Percentiles rank a stretch among this genome's conserved stretches.
These are phyloP conservation scores for Chaetogeoica ovagalla DNA, from an alignment of 2,888 invertebrate species.

Conservation along the genomic window DNA sequence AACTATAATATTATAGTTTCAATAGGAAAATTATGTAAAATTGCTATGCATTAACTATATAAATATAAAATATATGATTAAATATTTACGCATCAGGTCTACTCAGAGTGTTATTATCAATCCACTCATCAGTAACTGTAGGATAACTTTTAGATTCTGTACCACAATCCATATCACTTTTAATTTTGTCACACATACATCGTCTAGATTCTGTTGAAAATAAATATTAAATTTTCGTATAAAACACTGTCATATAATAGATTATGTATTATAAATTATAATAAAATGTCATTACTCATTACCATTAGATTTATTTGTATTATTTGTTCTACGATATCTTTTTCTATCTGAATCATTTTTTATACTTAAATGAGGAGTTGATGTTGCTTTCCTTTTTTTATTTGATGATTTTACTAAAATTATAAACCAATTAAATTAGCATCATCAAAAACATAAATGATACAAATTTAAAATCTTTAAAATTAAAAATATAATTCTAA, in stretches of 20 bases:
- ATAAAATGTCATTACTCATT: conserved; percentile 15
- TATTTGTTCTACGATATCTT: conserved; percentile 44
- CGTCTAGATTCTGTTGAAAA: conserved; percentile 40
- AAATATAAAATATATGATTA: not conserved
- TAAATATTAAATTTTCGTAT: not conserved
- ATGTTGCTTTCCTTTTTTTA: conserved; percentile 50
- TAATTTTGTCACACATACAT: conserved; percentile 41
- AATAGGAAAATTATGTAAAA: too few relatives aligned
- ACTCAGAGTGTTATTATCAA: conserved; percentile 49
- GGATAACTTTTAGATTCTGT: conserved; percentile 51
- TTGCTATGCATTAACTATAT: too few relatives aligned
- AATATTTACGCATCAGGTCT: conserved; percentile 48
- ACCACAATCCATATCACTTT: conserved; percentile 52
- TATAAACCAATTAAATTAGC: not conserved
- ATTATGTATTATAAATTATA: not conserved
- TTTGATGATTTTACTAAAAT: conserved; percentile 42
- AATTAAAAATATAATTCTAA: not conserved
- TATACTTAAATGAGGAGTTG: conserved; percentile 48
- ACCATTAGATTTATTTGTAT: conserved; percentile 49
- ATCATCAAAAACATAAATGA: not conserved
- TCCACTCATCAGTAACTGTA: conserved; percentile 52
- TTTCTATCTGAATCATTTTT: conserved; percentile 51
- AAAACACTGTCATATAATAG: not conserved
- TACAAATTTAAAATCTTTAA: not conserved
- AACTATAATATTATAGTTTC: too few relatives aligned